These are phyloP conservation scores for Stichodactyla mertensii DNA, from an alignment of 64 coral and sea anemone species.

Conservation along the genomic window DNA sequence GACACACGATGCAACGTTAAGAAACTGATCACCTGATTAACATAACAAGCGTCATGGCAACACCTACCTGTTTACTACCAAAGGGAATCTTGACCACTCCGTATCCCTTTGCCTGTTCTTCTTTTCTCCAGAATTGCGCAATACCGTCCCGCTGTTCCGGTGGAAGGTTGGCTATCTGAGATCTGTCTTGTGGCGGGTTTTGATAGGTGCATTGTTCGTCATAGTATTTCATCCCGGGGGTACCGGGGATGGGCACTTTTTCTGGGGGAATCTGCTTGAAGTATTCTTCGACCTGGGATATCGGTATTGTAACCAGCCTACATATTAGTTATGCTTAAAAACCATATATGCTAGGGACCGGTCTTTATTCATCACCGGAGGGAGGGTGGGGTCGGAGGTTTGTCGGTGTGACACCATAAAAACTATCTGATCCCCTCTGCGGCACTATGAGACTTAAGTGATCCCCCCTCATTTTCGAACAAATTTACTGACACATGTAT, in stretches of 20 bases:
- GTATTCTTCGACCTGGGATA: not conserved
- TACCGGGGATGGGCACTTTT: conserved; percentile 4
- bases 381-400: no score
- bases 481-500: no score
- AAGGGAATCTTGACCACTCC: conserved; percentile 7
- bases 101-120: not conserved
- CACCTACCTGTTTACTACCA: conserved; percentile 9
- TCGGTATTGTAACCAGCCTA: not conserved
- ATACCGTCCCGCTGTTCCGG: not conserved
- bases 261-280: conserved; percentile 1
- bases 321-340: not conserved
- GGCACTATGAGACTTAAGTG: no score
- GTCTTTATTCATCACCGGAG: not conserved
- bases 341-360: not conserved
- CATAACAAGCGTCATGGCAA: not conserved
- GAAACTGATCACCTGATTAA: no score
- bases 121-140: conserved; percentile 10
- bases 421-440: no score
- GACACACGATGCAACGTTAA: no score
- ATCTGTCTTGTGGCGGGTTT: not conserved
- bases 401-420: no score
- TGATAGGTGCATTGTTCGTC: not conserved
- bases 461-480: no score
- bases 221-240: conserved; percentile 14
- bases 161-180: not conserved